These are phyloP conservation scores for Scaptodrosophila lebanonensis DNA, from an alignment of 1,140 invertebrate species.

Conservation along the genomic window DNA sequence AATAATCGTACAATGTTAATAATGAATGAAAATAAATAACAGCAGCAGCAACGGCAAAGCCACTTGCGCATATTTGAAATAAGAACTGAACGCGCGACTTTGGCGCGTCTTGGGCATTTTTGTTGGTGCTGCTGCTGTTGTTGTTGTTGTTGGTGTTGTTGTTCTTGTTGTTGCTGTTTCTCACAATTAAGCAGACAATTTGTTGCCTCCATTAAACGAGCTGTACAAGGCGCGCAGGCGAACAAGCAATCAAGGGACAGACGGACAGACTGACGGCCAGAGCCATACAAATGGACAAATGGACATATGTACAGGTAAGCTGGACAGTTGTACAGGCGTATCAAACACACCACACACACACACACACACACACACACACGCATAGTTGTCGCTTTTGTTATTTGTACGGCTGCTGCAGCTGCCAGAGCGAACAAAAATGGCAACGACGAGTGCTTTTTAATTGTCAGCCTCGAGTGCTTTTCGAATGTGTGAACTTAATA, in stretches of 20 bases:
- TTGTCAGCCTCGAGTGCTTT: conserved; percentile 70
- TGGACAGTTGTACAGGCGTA: conserved; percentile 36
- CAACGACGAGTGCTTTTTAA: conserved; percentile 65
- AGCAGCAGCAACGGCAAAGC: conserved; percentile 10
- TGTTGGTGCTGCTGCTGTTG: conserved; percentile 18
- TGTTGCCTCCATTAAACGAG: conserved; percentile 35
- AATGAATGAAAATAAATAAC: conserved; percentile 6
- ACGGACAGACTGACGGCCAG: neutral
- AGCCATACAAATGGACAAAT: neutral
- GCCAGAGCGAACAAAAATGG: conserved; percentile 38
- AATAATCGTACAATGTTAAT: conserved; percentile 11
- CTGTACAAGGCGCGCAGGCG: conserved; percentile 35
- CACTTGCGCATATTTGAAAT: conserved; percentile 1
- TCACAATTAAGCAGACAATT: conserved; percentile 63
- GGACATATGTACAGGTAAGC: conserved; percentile 1
- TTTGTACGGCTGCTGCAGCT: conserved; percentile 19
- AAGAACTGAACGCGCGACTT: neutral
- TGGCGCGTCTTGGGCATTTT: conserved; percentile 2
- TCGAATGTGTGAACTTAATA: conserved; percentile 72
- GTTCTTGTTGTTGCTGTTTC: conserved; percentile 50
- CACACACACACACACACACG: conserved; percentile 4
- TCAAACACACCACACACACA: conserved; percentile 14
- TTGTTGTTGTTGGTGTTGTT: conserved; percentile 33
- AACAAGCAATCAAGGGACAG: conserved; percentile 46
- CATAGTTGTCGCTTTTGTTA: conserved; percentile 26